A percentile compares a stretch with the other conserved stretches of the same genome.
These are phyloP conservation scores for Meiosimyza platycephala DNA, from an alignment of 2,888 invertebrate species.

Conservation along the genomic window DNA sequence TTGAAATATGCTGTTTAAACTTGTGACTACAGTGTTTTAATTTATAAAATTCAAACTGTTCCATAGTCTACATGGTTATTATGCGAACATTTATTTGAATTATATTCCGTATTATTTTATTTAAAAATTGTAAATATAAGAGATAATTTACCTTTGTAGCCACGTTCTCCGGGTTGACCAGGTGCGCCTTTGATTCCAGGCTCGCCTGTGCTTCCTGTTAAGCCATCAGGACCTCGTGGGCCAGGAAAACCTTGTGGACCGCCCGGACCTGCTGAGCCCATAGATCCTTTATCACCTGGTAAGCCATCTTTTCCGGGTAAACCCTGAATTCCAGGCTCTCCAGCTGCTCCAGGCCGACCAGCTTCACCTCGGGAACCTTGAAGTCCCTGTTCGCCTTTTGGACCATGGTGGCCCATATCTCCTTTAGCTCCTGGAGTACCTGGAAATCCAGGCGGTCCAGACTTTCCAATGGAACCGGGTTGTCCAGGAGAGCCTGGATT, in stretches of 20 bases:
- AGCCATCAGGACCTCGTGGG: conserved; percentile 80
- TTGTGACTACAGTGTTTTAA: no score
- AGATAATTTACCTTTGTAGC: conserved; percentile 72
- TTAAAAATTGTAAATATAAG: no score
- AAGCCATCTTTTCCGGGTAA: conserved; percentile 82
- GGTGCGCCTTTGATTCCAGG: conserved; percentile 81
- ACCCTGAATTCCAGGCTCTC: conserved; percentile 81
- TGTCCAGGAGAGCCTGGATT: conserved; percentile 76
- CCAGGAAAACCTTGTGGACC: conserved; percentile 88
- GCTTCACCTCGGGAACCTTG: conserved; percentile 86
- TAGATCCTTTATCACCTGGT: conserved; percentile 83
- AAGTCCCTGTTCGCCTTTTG: conserved; percentile 84
- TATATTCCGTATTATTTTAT: no score
- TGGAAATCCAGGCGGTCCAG: conserved; percentile 87
- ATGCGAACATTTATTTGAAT: no score
- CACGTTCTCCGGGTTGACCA: conserved; percentile 82
- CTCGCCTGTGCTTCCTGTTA: conserved; percentile 78
- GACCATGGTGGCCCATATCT: conserved; percentile 79
- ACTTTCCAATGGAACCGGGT: conserved; percentile 81
- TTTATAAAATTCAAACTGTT: no score
- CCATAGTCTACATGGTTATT: no score
- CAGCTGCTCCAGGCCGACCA: conserved; percentile 81
- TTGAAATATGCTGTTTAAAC: no score
- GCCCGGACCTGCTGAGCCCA: conserved; percentile 77
- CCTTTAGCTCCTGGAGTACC: conserved; percentile 84